Percentiles rank a stretch among this genome's conserved stretches.
Conservation (phyloP, 2,888 invertebrate species). For the Mellilla xanthometata region DNA sequence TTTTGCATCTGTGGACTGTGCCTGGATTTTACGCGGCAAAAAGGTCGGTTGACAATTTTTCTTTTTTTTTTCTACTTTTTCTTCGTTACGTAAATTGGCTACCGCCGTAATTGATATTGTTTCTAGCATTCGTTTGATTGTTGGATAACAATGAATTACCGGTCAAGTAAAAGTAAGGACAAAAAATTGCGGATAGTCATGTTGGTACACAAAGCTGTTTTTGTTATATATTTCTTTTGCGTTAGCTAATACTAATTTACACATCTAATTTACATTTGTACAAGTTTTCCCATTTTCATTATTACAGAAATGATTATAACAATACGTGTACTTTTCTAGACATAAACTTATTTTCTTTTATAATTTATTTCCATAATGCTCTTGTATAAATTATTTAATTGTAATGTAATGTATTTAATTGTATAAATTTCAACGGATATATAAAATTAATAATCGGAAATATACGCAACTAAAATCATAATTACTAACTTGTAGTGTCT, state of each 20-base stretch:
- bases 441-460: too few relatives aligned
- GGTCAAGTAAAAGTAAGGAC: slow-evolving; percentile 38
- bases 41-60: slow-evolving; percentile 50
- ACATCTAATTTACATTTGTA: slow-evolving; percentile 1
- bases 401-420: too few relatives aligned
- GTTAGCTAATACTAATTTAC: slow-evolving; percentile 1
- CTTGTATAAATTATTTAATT: too few relatives aligned
- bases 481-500: too few relatives aligned
- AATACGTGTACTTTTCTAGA: too few relatives aligned
- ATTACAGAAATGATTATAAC: neutral
- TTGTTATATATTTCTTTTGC: slow-evolving; percentile 21
- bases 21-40: slow-evolving; percentile 57
- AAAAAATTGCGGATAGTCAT: slow-evolving; percentile 23
- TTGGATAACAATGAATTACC: slow-evolving; percentile 36
- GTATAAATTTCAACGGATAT: too few relatives aligned
- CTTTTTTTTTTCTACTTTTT: slow-evolving; percentile 6
- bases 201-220: slow-evolving; percentile 17
- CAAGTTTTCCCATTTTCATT: slow-evolving; percentile 3
- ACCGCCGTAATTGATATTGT: slow-evolving; percentile 25
- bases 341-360: too few relatives aligned
- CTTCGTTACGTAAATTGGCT: slow-evolving; percentile 20
- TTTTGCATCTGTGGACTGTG: slow-evolving; percentile 54
- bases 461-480: too few relatives aligned
- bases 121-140: slow-evolving; percentile 27
- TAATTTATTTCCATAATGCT: too few relatives aligned